A percentile compares a stretch with the other conserved stretches of the same genome.
Conservation (phyloP, 1,140 invertebrate species). For the Homalodisca vitripennis region DNA sequence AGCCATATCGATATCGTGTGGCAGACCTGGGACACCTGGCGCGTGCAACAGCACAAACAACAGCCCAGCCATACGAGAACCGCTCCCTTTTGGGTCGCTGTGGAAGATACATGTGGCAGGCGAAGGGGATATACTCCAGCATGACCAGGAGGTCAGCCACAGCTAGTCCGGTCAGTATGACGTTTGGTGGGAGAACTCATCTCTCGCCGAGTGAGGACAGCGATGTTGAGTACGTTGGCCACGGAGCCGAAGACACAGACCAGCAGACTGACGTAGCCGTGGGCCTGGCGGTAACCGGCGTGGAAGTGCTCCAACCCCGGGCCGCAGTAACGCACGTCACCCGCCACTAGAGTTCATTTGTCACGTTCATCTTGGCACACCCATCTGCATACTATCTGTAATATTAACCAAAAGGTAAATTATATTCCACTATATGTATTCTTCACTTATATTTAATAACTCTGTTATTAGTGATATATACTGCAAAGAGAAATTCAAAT, state of each 20-base stretch:
- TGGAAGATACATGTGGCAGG: constrained; percentile 74
- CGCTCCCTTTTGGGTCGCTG: constrained; percentile 44
- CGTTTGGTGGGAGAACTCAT: constrained; percentile 92
- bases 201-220: constrained; percentile 86
- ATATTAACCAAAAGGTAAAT: too few species aligned
- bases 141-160: constrained; percentile 90
- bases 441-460: too few species aligned
- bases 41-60: constrained; percentile 81
- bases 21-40: constrained; percentile 77
- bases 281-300: constrained; percentile 51
- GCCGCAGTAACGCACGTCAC: constrained; percentile 47
- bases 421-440: too few species aligned
- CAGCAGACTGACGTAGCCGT: constrained; percentile 70
- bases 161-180: constrained; percentile 85
- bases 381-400: too few species aligned
- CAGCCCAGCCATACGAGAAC: constrained; percentile 57
- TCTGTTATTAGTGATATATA: too few species aligned
- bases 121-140: constrained; percentile 90
- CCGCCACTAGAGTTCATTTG: too few species aligned
- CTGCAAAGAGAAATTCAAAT: too few species aligned
- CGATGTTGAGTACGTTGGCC: constrained; percentile 91
- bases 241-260: constrained; percentile 92
- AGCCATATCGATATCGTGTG: constrained; percentile 93
- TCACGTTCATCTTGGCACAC: background rate
- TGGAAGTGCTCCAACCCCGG: constrained; percentile 49